Evolutionary conservation across 2,113 vertebrate species (phyloP).

Genomic region (Leucopsar rothschildi): DNA sequence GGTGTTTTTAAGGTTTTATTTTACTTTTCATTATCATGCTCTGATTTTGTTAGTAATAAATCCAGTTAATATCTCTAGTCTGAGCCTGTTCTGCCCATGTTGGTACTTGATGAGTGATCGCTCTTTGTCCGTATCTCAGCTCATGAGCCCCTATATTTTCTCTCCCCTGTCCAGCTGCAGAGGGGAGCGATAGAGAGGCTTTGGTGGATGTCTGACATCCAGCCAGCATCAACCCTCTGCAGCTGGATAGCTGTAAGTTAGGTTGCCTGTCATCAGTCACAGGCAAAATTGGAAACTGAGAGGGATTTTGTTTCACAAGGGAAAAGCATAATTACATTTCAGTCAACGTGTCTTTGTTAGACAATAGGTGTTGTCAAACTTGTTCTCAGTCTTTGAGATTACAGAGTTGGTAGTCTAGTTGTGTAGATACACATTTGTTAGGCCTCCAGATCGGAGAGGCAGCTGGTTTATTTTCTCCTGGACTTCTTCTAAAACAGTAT

Average conservation of each 20-base stretch:
- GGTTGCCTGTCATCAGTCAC: neutral
- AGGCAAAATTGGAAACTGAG: neutral
- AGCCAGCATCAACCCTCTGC: neutral
- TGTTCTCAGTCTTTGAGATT: neutral
- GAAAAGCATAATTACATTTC: neutral
- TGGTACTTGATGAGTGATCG: neutral
- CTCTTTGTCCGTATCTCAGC: neutral
- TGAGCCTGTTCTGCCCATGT: neutral
- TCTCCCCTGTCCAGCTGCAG: neutral
- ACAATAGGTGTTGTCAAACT: neutral
- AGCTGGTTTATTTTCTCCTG: neutral
- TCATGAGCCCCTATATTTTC: neutral
- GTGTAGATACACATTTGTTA: neutral
- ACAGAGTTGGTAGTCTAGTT: neutral
- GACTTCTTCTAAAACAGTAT: neutral
- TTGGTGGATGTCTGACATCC: neutral
- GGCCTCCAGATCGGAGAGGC: neutral
- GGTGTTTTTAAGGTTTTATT: neutral
- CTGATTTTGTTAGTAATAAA: neutral
- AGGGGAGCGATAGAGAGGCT: neutral
- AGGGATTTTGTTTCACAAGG: neutral
- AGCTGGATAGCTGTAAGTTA: neutral
- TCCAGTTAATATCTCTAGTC: neutral
- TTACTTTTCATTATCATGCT: neutral
- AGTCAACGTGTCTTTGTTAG: neutral